These are phyloP conservation scores for Drosophila gaucha DNA, from an alignment of 2,888 invertebrate genomes.

Conservation along the genomic window DNA sequence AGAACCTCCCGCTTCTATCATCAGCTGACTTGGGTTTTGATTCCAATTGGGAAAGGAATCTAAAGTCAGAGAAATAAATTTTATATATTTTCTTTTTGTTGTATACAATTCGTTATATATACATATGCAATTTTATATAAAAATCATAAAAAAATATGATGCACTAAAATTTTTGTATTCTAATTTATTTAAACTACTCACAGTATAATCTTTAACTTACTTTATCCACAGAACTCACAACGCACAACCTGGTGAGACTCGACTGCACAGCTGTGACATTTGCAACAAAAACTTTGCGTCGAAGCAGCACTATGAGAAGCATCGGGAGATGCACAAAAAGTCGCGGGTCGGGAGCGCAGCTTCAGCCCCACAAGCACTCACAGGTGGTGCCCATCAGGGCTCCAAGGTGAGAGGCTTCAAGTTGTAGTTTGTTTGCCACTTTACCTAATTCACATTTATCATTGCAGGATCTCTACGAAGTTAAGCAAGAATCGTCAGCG, in stretches of 20 bases:
- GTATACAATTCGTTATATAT: too few relatives aligned
- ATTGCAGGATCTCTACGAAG: conserved; percentile 42
- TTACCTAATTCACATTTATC: not conserved
- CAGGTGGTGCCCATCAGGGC: conserved; percentile 17
- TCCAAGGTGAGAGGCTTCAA: not conserved
- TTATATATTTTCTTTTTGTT: too few relatives aligned
- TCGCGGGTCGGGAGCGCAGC: conserved; percentile 41
- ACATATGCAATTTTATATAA: not conserved
- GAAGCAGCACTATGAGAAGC: conserved; percentile 88
- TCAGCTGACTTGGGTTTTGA: too few relatives aligned
- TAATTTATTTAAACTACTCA: not conserved
- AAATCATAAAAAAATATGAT: not conserved
- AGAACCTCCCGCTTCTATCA: too few relatives aligned
- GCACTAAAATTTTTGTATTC: not conserved
- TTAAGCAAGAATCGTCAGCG: conserved; percentile 37
- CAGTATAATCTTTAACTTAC: not conserved
- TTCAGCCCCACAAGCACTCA: conserved; percentile 13
- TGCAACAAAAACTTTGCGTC: conserved; percentile 89
- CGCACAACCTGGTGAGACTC: conserved; percentile 78
- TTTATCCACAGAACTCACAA: conserved; percentile 77
- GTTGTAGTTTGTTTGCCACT: not conserved
- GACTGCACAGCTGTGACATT: conserved; percentile 87
- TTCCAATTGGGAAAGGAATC: too few relatives aligned
- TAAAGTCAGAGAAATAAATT: too few relatives aligned
- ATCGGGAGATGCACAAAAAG: conserved; percentile 86